Evolutionary conservation across 2,888 invertebrate genomes (phyloP), one percentile per base, ranked within the genome.

Genomic region (Cephus runcator): DNA sequence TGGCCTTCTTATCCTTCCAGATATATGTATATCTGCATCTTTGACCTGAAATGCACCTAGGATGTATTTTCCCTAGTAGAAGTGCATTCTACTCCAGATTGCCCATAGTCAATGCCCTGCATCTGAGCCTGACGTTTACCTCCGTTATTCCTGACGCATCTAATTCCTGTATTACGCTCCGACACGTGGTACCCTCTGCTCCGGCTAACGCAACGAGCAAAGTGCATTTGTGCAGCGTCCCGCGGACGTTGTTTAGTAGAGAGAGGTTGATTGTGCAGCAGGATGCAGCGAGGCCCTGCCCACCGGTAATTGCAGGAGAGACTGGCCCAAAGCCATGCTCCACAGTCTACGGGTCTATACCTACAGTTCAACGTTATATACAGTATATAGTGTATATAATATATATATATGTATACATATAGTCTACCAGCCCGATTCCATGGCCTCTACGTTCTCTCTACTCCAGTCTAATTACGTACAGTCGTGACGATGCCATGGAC

Each of bases 221-320:
- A 83, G 81, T 82, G 82, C 81, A 83, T 84, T 83, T 81, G 83
- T 79, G 79, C 77, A 73, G 74, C 69, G 79, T 56, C 56, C 56
- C 56, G 23, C 69, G 74, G 68, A 75, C 77, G 78, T 33, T 69
- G 30, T 40, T 75, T 76, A 76, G 79, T 81, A 34, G 73, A 75
- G 79, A 68, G 79, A 78, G 80, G 79, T 81, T 80, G 79, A 81
- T 75, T 75, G 81, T 80, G 81, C 71, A 76, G 76, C 69, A 78
- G 81, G 78, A 81, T 81, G 81, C 81, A 81, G 80, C 23, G 79
- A 83, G 83, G 82, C 83, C 76, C 81, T 83, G 81, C 81, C 81
- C 83, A 80, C 78, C 84, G 81, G 84, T 87, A 88, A 88, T 87
- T 88, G 87, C 86, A 76, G 79, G 79, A 83, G 84, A 87, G 84